These are phyloP conservation scores for Chelonus formosanus DNA, from an alignment of 2,888 invertebrate genomes.

Conservation along the genomic window DNA sequence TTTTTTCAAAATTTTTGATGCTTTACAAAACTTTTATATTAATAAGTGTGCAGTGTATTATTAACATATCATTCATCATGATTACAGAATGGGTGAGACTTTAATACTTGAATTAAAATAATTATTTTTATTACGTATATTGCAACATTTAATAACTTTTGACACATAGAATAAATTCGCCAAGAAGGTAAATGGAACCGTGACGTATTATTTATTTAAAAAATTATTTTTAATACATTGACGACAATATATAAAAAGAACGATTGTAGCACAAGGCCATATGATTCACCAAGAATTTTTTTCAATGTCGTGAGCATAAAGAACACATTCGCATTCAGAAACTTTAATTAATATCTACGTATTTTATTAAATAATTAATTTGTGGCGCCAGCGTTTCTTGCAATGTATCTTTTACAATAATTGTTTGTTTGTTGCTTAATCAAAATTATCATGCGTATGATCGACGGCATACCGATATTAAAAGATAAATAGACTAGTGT, in stretches of 20 bases:
- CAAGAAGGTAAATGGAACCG: not conserved
- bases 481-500: constrained; percentile 37
- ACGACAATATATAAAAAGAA: constrained; percentile 1
- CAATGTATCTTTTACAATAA: not conserved
- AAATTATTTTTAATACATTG: constrained; percentile 1
- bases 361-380: too few relatives aligned
- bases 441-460: too few relatives aligned
- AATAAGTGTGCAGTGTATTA: too few relatives aligned
- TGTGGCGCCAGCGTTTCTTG: not conserved
- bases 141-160: too few relatives aligned
- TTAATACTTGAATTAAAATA: not conserved
- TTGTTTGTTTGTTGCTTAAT: too few relatives aligned
- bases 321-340: constrained; percentile 4
- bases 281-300: constrained; percentile 12
- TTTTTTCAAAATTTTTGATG: too few relatives aligned
- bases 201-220: constrained; percentile 10
- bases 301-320: not conserved
- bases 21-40: too few relatives aligned
- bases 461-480: constrained; percentile 30
- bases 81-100: constrained; percentile 61
- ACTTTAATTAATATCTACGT: too few relatives aligned
- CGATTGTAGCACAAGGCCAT: constrained; percentile 9
- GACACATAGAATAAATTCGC: not conserved
- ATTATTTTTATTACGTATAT: too few relatives aligned
- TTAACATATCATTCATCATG: constrained; percentile 44